phyloP scores from a whole-genome alignment of 2,113 vertebrate genomes.

The Protobothrops mucrosquamatus region DNA sequence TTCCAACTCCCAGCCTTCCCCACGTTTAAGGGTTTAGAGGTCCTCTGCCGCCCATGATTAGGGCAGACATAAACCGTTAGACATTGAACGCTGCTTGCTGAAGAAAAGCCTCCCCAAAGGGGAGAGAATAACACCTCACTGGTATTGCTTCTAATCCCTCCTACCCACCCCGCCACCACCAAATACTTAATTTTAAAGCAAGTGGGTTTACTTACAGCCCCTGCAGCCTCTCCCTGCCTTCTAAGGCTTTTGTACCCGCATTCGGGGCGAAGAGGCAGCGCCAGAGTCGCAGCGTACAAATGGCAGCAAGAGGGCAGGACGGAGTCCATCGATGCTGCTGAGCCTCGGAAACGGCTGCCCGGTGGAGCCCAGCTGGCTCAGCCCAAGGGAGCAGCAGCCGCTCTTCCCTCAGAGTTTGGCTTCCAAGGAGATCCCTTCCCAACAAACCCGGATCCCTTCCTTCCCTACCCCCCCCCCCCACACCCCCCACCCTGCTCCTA shows the following conservation, averaged over 20 bases:
- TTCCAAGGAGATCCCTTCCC: neutral
- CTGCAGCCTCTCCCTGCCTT: neutral
- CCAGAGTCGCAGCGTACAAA: neutral
- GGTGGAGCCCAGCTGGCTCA: too few species aligned
- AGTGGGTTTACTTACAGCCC: too few species aligned
- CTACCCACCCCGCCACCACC: neutral
- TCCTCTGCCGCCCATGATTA: neutral
- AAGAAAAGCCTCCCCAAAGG: neutral
- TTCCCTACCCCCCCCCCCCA: conserved; percentile 5
- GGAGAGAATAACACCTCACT: neutral
- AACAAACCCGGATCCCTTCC: neutral
- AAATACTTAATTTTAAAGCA: neutral
- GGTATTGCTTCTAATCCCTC: neutral
- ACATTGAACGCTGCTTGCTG: neutral
- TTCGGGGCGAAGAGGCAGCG: neutral
- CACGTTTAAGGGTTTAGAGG: neutral
- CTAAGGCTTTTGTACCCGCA: neutral
- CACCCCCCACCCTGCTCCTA: too few species aligned
- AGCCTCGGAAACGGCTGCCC: neutral
- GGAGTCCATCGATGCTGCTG: too few species aligned
- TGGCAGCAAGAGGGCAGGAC: neutral
- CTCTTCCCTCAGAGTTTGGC: neutral
- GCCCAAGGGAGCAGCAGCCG: neutral
- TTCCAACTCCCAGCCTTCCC: neutral
- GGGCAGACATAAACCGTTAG: neutral